These are phyloP conservation scores for Speoplatyrhinus poulsoni DNA, from an alignment of 2,113 vertebrate genomes.

Conservation along the genomic window DNA sequence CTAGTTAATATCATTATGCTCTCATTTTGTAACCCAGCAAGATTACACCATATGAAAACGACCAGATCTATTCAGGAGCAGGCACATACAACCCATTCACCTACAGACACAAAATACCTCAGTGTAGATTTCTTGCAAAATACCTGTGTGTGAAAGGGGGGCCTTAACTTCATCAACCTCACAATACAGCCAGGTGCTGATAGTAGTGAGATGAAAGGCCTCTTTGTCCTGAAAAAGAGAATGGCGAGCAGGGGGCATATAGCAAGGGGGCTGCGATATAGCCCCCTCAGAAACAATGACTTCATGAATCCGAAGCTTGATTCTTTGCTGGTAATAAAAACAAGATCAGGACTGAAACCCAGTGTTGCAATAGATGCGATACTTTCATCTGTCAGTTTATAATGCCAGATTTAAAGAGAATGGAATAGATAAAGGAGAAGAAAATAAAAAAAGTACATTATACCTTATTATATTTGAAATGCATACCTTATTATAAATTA, in stretches of 20 bases:
- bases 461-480: background rate
- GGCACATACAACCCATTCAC: conserved; percentile 15
- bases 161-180: conserved; percentile 41
- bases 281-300: no score
- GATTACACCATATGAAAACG: conserved; percentile 41
- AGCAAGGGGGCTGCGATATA: background rate
- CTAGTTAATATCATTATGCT: conserved; percentile 29
- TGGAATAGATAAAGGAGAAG: background rate
- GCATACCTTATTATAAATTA: no score
- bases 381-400: no score
- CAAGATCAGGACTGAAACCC: no score
- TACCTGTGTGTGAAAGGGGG: conserved; percentile 45
- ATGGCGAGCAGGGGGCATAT: no score
- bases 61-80: conserved; percentile 22
- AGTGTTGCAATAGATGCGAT: no score
- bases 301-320: no score
- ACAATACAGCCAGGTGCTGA: conserved; percentile 46
- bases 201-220: conserved; percentile 19
- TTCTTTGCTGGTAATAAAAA: background rate
- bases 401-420: background rate
- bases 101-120: conserved; percentile 22
- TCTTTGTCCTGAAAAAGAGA: conserved; percentile 26
- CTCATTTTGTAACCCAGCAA: conserved; percentile 9
- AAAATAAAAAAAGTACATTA: background rate
- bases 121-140: conserved; percentile 33